phyloP scores from a whole-genome alignment of 1,140 invertebrate species.

The Diabrotica undecimpunctata region DNA sequence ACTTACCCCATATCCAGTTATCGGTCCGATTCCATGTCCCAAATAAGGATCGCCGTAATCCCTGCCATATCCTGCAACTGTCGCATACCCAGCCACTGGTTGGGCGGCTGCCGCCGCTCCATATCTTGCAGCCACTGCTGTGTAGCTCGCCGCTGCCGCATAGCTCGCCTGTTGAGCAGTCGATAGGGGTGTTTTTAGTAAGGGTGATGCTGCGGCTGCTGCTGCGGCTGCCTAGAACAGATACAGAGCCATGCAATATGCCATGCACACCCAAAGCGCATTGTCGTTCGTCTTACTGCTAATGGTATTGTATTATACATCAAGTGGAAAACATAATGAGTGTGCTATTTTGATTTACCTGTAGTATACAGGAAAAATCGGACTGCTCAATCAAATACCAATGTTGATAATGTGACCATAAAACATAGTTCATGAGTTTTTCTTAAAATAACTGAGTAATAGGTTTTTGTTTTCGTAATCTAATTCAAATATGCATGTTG shows the following conservation, averaged over 20 bases:
- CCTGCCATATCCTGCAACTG: slow-evolving; percentile 76
- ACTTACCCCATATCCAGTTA: slow-evolving; percentile 91
- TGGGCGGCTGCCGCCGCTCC: slow-evolving; percentile 63
- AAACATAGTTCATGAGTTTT: no score
- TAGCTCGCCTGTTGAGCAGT: slow-evolving; percentile 70
- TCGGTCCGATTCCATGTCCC: slow-evolving; percentile 92
- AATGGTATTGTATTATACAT: no score
- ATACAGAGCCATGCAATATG: slow-evolving; percentile 48
- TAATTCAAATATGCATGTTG: no score
- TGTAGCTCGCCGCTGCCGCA: slow-evolving; percentile 78
- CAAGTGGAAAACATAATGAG: no score
- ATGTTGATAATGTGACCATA: no score
- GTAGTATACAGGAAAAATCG: no score
- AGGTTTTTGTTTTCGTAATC: no score
- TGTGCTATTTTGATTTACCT: no score
- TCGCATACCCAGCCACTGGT: slow-evolving; percentile 61
- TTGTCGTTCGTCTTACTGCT: not conserved
- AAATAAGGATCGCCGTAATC: slow-evolving; percentile 93
- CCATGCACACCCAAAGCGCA: slow-evolving; percentile 50
- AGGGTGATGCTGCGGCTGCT: slow-evolving; percentile 58
- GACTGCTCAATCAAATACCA: no score
- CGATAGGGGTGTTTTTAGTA: slow-evolving; percentile 55
- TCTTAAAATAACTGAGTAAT: no score
- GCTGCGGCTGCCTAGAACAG: slow-evolving; percentile 65
- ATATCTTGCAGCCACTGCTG: slow-evolving; percentile 74